Conservation (phyloP, 2,113 vertebrate species). For the Noturus placidus region DNA sequence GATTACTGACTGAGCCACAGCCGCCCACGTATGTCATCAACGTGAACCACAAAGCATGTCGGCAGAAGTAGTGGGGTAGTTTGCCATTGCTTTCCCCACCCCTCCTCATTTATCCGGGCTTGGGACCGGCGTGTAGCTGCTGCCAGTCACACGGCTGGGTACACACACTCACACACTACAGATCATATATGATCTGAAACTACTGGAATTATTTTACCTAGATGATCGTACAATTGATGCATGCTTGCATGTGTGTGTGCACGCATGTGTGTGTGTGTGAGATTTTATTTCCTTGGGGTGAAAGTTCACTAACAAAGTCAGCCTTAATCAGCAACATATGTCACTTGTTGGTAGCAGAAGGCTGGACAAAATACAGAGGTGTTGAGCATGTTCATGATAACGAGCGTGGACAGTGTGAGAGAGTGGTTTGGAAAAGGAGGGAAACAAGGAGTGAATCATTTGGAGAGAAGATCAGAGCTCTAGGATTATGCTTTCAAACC, state of each 20-base stretch:
- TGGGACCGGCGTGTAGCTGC: too few species aligned
- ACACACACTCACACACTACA: too few species aligned
- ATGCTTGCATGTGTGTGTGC: background rate
- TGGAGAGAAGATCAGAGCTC: conserved; percentile 19
- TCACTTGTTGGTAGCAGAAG: conserved; percentile 6
- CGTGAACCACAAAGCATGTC: too few species aligned
- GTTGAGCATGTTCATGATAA: background rate
- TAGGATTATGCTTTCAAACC: conserved; percentile 15
- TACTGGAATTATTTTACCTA: background rate
- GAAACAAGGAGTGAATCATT: background rate
- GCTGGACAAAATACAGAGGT: conserved; percentile 4
- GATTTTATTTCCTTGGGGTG: conserved; percentile 34
- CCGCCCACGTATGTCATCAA: too few species aligned
- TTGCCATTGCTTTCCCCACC: too few species aligned
- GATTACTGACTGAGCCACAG: too few species aligned
- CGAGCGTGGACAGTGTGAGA: background rate
- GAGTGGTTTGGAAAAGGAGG: conserved; percentile 9
- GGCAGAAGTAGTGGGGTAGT: too few species aligned
- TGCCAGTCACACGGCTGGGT: too few species aligned
- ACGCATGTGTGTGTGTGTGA: background rate
- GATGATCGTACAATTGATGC: background rate
- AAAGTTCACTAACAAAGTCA: conserved; percentile 34
- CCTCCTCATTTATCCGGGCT: too few species aligned
- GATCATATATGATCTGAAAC: too few species aligned
- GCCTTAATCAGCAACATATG: conserved; percentile 43